These are phyloP conservation scores for Dryomyza anilis DNA, from an alignment of 2,888 invertebrate species.

Conservation along the genomic window DNA sequence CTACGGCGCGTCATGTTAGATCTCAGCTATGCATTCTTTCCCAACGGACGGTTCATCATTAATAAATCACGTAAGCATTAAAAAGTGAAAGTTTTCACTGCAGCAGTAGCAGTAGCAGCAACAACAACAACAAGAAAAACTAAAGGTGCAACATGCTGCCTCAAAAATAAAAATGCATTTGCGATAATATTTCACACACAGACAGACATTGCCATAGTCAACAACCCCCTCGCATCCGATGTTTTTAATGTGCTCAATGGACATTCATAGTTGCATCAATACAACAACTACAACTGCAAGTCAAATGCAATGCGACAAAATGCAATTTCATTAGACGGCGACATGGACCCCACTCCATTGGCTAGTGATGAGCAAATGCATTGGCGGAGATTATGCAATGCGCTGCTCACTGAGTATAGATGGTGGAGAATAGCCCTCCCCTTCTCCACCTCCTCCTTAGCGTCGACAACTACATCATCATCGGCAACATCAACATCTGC, in stretches of 20 bases:
- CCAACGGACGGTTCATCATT: too few relatives aligned
- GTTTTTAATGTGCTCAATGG: neutral
- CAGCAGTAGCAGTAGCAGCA: too few relatives aligned
- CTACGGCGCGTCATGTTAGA: too few relatives aligned
- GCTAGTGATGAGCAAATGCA: conserved; percentile 12
- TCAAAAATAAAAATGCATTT: too few relatives aligned
- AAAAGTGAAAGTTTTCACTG: too few relatives aligned
- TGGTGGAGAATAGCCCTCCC: neutral
- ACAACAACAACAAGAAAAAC: too few relatives aligned
- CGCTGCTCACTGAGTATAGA: conserved; percentile 11
- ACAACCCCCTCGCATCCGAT: neutral
- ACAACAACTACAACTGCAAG: neutral
- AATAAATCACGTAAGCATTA: too few relatives aligned
- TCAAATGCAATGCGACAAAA: conserved; percentile 5
- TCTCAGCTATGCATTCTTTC: too few relatives aligned
- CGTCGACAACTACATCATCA: neutral
- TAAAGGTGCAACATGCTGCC: too few relatives aligned
- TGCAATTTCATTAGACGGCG: conserved; percentile 8
- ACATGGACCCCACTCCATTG: neutral
- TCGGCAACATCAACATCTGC: neutral
- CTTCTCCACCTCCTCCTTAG: neutral
- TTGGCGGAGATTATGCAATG: conserved; percentile 12
- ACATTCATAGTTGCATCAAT: neutral
- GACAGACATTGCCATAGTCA: neutral
- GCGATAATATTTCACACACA: neutral